Evolutionary conservation across 2,888 invertebrate species (phyloP).

Genomic region (Macrostomum cliftonense): DNA sequence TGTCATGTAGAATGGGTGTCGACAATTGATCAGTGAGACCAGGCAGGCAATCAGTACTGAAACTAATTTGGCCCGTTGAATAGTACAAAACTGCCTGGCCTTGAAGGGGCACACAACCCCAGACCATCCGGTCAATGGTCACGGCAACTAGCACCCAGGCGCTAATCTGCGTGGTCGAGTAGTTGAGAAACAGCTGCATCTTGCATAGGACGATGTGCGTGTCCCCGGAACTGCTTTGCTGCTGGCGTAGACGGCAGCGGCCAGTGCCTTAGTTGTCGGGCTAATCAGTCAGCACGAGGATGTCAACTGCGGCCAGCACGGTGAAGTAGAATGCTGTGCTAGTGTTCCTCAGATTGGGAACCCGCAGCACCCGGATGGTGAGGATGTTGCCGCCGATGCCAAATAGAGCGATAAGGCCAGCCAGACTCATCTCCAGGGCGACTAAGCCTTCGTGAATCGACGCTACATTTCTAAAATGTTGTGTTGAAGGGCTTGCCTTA

Average conservation of each 20-base stretch:
- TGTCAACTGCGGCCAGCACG: constrained; percentile 8
- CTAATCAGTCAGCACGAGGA: constrained; percentile 4
- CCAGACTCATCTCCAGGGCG: too few relatives aligned
- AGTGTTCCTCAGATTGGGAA: not conserved
- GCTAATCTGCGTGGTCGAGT: too few relatives aligned
- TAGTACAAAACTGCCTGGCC: constrained; percentile 7
- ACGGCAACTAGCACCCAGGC: too few relatives aligned
- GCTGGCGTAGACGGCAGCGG: constrained; percentile 5
- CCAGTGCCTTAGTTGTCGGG: constrained; percentile 3
- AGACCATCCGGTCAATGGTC: constrained; percentile 5
- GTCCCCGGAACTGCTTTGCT: constrained; percentile 2
- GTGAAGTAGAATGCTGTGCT: constrained; percentile 8
- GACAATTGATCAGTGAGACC: not conserved
- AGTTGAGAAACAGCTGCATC: too few relatives aligned
- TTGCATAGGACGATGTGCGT: not conserved
- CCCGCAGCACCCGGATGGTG: constrained; percentile 8
- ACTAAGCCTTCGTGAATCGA: too few relatives aligned
- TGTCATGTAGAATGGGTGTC: not conserved
- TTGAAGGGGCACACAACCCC: constrained; percentile 9
- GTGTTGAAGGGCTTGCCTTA: too few relatives aligned
- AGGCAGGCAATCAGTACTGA: not conserved
- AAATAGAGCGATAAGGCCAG: constrained; percentile 5
- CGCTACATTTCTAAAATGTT: too few relatives aligned
- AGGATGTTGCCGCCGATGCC: constrained; percentile 9
- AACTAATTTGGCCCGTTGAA: not conserved